Base-by-base conservation (phyloP, 2,797 vertebrate genomes). In the Vultur gryphus region DNA sequence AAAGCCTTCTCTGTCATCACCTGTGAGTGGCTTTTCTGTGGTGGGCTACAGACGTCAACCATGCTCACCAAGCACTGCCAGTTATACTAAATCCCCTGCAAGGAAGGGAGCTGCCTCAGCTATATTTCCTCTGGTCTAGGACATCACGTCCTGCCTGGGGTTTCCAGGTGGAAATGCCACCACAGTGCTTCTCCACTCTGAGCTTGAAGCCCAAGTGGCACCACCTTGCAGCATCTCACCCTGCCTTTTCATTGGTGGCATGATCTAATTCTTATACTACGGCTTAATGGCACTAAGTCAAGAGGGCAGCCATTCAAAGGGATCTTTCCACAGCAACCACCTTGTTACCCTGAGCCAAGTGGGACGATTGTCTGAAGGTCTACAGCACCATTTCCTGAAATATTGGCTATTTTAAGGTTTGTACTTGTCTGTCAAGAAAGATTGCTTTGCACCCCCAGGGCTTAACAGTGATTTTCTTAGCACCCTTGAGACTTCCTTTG, bases 221-320 rank as follows among this genome's bases (percentile, higher is more conserved):
- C 11, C 28, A 35, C 2, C 7, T 43, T 62, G 31, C 39, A 91
- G n/a, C 19, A n/a, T 43, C 24, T 82, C 29, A 26, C 35, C 26
- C 29, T 62, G 14, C 5, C 9, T 39, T 13, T 31, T 67, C 62
- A 52, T 6, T 51, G 29, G 13, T 26, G 8, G 16, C 21, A 71
- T 0, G 0, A 43, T 26, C 24, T 37, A 71, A 11, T 51, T 70
- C 28, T 89, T 28, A 14, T 2, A 16, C 21, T 72, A 6, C 1
- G 3, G 18, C 16, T 73, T 64, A 51, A 71, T 16, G 25, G 10
- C 21, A 26, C 16, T 7, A 49, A 46, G 31, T 57, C 25, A 61
- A 67, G 61, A 51, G 6, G 4, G 4, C 18, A 75, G 20, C 13
- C 29, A 48, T 28, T 41, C 6, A 6, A 59, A 67, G 11, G 6